Evolutionary conservation across 2,113 vertebrate genomes (phyloP), one percentile per base, ranked within the genome.

Genomic region (Lontra canadensis): DNA sequence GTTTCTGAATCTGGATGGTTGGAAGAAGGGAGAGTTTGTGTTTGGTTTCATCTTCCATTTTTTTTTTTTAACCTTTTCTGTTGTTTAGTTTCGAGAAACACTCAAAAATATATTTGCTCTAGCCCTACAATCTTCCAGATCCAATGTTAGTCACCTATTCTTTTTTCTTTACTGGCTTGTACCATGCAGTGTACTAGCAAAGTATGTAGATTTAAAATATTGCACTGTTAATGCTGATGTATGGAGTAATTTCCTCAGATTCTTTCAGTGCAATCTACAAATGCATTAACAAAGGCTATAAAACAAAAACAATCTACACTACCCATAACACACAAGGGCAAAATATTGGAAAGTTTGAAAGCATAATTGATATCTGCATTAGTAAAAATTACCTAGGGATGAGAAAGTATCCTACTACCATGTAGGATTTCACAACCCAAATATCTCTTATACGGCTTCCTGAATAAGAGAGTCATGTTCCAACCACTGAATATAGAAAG

Each of bases 231-330:
- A 91, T 94, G 63, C 79, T 98, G 98, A 98, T 98, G 63, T 98
- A 98, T 98, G 97, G 96, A 3, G 4, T 94, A 98, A 99, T 99
- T 99, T 98, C 97, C 98, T 97, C 47, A 97, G 96, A 96, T 81
- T 98, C 95, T 97, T 98, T 97, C 97, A 96, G 49, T 67, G 97
- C 94, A 98, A 97, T 98, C 98, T 98, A 97, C 95, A 98, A 98
- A 98, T 95, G 95, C 96, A 98, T 98, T 99, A 98, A 97, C 97
- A 98, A 97, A 97, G 93, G 82, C 97, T 97, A 98, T 97, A 98
- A 98, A 98, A 97, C 95, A 98, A 98, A 99, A 98, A 85, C 95
- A 98, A 98, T 97, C 92, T 98, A 94, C 59, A 95, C 91, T 98
- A 97, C 55, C 89, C 94, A 42, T 96, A 96, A 95, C 79, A 92